Base-by-base conservation (phyloP, 2,888 invertebrate species). In the Acanthoscelides obtectus region DNA sequence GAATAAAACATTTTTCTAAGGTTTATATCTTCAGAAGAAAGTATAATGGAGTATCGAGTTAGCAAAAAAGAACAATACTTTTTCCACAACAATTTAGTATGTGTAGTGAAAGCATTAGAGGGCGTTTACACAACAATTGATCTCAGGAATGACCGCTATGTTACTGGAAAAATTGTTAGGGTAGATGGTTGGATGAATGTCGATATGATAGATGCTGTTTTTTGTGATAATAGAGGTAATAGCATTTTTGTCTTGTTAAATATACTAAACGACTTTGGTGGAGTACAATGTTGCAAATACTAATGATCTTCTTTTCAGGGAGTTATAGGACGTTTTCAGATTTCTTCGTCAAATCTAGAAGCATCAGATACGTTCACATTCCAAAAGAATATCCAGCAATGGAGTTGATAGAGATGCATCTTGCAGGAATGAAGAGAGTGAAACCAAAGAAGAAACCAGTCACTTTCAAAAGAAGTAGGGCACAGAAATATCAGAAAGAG, bases 101-200 rank as follows among this genome's bases (percentile, higher is more conserved):
- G 91, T 79, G 71, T 92, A 77, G 86, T 91, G 63, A 90, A 89
- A 86, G 88, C 89, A 70, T 84, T 92, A 70, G 88, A 90, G 84
- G 88, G 88, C 8, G 84, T 88, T 77, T 88, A 88, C 78, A 89
- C 91, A 3, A 89, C 88, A 22, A 86, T 93, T 25, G 93, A 93
- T 84, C 85, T 93, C 67, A 86, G 91, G 77, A 90, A 92, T 83
- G 92, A 92, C 80, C 84, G 89, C 0, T 88, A 87, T 79, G 86
- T 92, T 63, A 88, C 88, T 80, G 93, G 93, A 66, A 84, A 84
- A 76, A 84, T 92, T 68, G 83, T 83, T n/a, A 82, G 86, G 71
- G 89, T 91, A 3, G 92, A 93, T 85, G 92, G 91, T 72, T 90
- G 80, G 78, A 92, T 93, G 92, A 93, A 93, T 79, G 84, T 92